phyloP scores from a whole-genome alignment of 1,140 invertebrate genomes.

The Drosophila repletoides region DNA sequence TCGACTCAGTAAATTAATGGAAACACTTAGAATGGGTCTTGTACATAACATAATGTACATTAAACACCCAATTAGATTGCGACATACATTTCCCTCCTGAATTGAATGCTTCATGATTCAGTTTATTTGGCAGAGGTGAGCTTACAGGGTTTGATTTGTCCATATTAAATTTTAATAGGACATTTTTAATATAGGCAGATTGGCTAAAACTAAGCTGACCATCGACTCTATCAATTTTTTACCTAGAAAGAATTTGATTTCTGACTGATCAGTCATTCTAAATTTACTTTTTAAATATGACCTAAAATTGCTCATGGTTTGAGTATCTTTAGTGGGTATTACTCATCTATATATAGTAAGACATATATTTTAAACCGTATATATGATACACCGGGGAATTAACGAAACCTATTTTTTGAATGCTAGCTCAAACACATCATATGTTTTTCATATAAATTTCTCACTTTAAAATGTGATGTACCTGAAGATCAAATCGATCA shows the following conservation, averaged over 20 bases:
- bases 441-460: too few relatives aligned
- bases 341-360: too few relatives aligned
- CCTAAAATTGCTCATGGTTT: slow-evolving; percentile 9
- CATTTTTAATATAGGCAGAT: slow-evolving; percentile 25
- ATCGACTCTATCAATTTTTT: slow-evolving; percentile 34
- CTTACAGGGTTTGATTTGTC: slow-evolving; percentile 50
- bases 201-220: background rate
- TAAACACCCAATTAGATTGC: slow-evolving; percentile 66
- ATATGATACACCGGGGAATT: too few relatives aligned
- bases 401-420: too few relatives aligned
- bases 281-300: slow-evolving; percentile 10
- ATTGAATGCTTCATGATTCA: slow-evolving; percentile 33
- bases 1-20: slow-evolving; percentile 49
- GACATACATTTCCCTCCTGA: slow-evolving; percentile 47
- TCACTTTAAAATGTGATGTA: too few relatives aligned
- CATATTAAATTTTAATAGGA: slow-evolving; percentile 58
- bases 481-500: too few relatives aligned
- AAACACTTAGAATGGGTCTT: slow-evolving; percentile 62
- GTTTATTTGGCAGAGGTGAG: slow-evolving; percentile 43
- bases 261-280: slow-evolving; percentile 2
- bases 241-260: slow-evolving; percentile 8
- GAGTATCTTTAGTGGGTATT: background rate
- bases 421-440: too few relatives aligned
- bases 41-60: slow-evolving; percentile 76
- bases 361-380: too few relatives aligned